Evolutionary conservation across 2,888 invertebrate genomes (phyloP).

Genomic region (Myopa testacea): DNA sequence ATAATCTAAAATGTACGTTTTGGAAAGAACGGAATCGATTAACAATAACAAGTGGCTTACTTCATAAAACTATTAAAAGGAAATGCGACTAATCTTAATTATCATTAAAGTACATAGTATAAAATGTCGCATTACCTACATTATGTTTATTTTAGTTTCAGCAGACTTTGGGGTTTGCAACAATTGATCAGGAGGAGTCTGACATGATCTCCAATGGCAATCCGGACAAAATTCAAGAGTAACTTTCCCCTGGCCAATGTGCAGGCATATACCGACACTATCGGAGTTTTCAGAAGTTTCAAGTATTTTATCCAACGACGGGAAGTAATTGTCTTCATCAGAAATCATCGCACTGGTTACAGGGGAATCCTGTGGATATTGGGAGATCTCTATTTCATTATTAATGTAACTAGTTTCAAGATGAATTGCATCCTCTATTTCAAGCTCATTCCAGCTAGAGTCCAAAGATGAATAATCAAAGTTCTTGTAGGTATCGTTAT

Average conservation of each 20-base stretch:
- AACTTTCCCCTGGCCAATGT: conserved; percentile 70
- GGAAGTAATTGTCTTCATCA: conserved; percentile 54
- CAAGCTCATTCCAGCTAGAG: conserved; percentile 49
- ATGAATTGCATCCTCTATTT: conserved; percentile 27
- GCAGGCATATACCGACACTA: conserved; percentile 72
- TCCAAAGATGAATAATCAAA: conserved; percentile 49
- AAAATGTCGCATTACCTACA: not conserved
- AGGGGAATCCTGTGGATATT: not conserved
- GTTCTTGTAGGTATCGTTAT: conserved; percentile 58
- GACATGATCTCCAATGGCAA: conserved; percentile 70
- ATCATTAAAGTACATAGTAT: not conserved
- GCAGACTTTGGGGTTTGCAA: conserved; percentile 49
- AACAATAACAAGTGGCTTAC: not conserved
- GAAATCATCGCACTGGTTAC: conserved; percentile 3
- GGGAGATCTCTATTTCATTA: not conserved
- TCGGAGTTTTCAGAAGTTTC: conserved; percentile 49
- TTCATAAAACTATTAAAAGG: not conserved
- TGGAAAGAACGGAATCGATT: conserved; percentile 2
- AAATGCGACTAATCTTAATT: not conserved
- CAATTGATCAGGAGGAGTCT: conserved; percentile 55
- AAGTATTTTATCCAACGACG: conserved; percentile 11
- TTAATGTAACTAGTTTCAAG: conserved; percentile 38
- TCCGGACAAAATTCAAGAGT: conserved; percentile 73
- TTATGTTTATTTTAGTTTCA: not conserved
- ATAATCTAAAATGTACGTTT: conserved; percentile 1